Conservation (phyloP, 2,113 vertebrate species). For the Mormoops blainvillei region DNA sequence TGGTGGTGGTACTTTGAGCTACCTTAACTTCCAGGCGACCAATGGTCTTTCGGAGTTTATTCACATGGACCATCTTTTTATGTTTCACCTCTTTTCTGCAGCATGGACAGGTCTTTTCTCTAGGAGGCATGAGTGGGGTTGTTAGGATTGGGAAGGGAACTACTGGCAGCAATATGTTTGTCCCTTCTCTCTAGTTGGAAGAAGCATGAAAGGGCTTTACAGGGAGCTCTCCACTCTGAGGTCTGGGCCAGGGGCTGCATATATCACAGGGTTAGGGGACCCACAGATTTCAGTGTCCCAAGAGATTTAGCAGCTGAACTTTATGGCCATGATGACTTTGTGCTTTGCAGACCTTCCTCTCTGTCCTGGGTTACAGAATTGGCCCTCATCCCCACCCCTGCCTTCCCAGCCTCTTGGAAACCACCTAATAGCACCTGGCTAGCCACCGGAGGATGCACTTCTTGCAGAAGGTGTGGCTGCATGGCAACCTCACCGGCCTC, state of each 20-base stretch:
- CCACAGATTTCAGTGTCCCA: neutral
- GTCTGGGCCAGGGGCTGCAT: neutral
- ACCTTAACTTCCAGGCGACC: slow-evolving; percentile 86
- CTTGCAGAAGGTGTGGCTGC: slow-evolving; percentile 91
- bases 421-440: slow-evolving; percentile 80
- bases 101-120: slow-evolving; percentile 87
- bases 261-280: too few relatives aligned
- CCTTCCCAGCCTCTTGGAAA: neutral
- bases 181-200: neutral
- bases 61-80: slow-evolving; percentile 83
- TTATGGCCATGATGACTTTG: neutral
- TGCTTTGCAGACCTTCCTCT: neutral
- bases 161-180: neutral
- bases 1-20: neutral
- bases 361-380: neutral
- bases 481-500: slow-evolving; percentile 85
- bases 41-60: slow-evolving; percentile 84
- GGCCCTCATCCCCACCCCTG: neutral
- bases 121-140: slow-evolving; percentile 22
- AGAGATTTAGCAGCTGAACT: neutral
- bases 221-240: neutral
- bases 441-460: slow-evolving; percentile 90
- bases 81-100: slow-evolving; percentile 84
- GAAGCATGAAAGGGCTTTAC: neutral
- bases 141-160: neutral